Base-by-base conservation (phyloP, 2,797 vertebrate genomes). In the Eupleurogrammus muticus region DNA sequence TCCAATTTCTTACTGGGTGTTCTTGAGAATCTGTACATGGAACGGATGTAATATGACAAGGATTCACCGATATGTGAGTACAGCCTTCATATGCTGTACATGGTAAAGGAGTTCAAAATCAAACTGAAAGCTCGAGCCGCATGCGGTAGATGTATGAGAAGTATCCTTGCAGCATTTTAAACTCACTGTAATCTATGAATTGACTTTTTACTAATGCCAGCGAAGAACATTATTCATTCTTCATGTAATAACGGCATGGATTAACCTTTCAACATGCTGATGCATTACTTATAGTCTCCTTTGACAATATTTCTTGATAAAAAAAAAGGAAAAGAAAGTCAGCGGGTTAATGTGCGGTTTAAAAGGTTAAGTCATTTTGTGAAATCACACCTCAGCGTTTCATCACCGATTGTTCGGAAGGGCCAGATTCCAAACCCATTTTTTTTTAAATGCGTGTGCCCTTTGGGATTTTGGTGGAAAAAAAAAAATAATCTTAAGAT, bases 41-140 rank as follows among this genome's bases (percentile, higher is more conserved):
- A 76, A 71, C 77, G 80, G 78, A 86, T 90, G 84, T 77, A 79
- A 79, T 70, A 82, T 74, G 86, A 81, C 85, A 79, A 76, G 79
- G 52, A 76, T 66, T 83, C 56, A 56, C 54, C 81, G 83, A 81
- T 82, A 66, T 66, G 73, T 9, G 66, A 76, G 62, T 35, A 28
- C 62, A 83, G 69, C 77, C 64, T 81, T 79, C 74, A 65, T 77
- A 59, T 86, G 77, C 79, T 84, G 84, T 61, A 81, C 66, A 81
- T 78, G 73, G 72, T 73, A 78, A 73, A 85, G 65, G 72, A 86
- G 83, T 85, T 81, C 70, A 19, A 84, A 87, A 82, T 73, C 60
- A 65, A 78, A 74, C 35, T 70, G 59, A 51, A 44, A 70, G 66
- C 65, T 64, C 50, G 50, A 24, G n/a, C 69, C 49, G 68, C 60